Base-by-base conservation (phyloP, 1,140 invertebrate genomes). In the Drosophila nigrodunni region DNA sequence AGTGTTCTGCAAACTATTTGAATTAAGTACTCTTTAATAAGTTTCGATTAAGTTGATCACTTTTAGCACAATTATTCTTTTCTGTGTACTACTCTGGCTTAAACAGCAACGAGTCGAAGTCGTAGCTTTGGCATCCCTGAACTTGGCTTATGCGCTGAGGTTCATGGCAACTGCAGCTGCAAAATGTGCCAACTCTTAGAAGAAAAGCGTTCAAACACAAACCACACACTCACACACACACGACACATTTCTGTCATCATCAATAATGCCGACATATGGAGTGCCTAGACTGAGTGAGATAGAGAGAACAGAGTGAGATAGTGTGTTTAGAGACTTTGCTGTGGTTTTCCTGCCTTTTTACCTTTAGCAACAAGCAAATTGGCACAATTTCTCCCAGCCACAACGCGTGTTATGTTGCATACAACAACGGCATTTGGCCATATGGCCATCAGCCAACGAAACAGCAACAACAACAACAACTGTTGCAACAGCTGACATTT, bases 161-260 rank as follows among this genome's bases (percentile, higher is more conserved):
- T 74, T 74, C 57, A 74, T 61, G 71, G 71, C 47, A 60, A 73
- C 11, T 67, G 81, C 81, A 85, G 81, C 81, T 87, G 83, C 73
- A 46, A 61, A 61, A 49, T 66, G 67, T 66, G 67, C 64, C 71
- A 72, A 58, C 69, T 59, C 59, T 61, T 74, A 85, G 75, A 79
- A 80, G 75, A 79, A 80, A 68, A 60, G 65, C 72, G 54, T 66
- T 67, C 61, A 82, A 60, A 54, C 25, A 47, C 43, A 47, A 35
- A n/a, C 34, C 25, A 8, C 21, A 59, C 39, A 59, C 57, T 50
- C 47, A 30, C 43, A 34, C 25, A 74, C 62, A 62, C 50, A 67
- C 73, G 83, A 89, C 83, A 89, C 85, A 83, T 88, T 88, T 89
- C 85, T 88, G 85, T 89, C 83, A 88, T 80, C 83, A 88, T 87